Evolutionary conservation across 1,140 invertebrate genomes (phyloP).

Genomic region (Apis laboriosa): DNA sequence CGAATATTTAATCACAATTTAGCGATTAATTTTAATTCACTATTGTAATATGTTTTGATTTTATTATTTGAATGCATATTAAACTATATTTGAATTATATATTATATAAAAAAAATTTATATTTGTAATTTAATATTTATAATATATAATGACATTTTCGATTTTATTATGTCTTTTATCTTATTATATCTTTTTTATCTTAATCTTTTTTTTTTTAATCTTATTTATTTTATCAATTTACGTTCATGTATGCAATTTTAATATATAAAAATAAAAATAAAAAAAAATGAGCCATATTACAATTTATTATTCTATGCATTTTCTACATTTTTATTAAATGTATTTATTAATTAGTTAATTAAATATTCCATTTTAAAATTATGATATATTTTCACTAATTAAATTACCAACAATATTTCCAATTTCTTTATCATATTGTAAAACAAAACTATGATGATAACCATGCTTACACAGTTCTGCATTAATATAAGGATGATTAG

Average conservation of each 20-base stretch:
- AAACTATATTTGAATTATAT: neutral
- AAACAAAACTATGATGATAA: slow-evolving; percentile 89
- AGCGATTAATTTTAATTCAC: neutral
- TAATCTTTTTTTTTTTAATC: neutral
- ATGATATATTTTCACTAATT: slow-evolving; percentile 77
- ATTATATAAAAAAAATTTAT: neutral
- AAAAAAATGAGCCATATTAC: neutral
- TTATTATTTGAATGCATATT: neutral
- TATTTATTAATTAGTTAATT: neutral
- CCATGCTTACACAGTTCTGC: slow-evolving; percentile 85
- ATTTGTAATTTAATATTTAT: neutral
- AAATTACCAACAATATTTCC: slow-evolving; percentile 83
- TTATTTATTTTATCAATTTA: neutral
- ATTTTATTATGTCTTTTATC: neutral
- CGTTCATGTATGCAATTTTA: neutral
- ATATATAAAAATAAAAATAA: neutral
- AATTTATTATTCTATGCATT: neutral
- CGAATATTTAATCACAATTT: neutral
- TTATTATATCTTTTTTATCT: neutral
- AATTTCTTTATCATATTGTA: slow-evolving; percentile 84
- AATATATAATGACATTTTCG: neutral
- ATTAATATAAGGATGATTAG: slow-evolving; percentile 83
- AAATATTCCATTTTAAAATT: neutral
- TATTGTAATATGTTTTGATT: neutral
- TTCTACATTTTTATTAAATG: neutral